Percentiles rank a stretch among this genome's conserved stretches.
Evolutionary conservation across 2,797 vertebrate species (phyloP).

Genomic region (Enteromius afrohamiltoni): DNA sequence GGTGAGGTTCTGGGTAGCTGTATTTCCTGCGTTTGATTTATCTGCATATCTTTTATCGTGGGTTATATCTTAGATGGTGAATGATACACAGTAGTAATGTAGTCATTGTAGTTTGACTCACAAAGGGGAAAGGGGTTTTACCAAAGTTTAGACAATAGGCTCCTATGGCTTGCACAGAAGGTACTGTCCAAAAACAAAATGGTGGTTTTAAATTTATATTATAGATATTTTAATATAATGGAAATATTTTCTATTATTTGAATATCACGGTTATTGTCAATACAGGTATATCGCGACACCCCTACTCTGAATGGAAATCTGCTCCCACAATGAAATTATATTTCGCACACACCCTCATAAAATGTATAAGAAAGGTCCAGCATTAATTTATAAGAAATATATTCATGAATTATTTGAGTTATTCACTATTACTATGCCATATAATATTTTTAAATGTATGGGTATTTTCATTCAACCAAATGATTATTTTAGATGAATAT

Average conservation of each 20-base stretch:
- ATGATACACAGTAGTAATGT: neutral
- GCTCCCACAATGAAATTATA: neutral
- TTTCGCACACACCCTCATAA: neutral
- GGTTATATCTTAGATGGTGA: slow-evolving; percentile 18
- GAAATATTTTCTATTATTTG: no score
- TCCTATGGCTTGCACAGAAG: neutral
- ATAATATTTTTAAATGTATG: neutral
- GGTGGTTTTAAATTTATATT: neutral
- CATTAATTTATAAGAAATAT: neutral
- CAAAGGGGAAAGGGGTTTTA: slow-evolving; percentile 40
- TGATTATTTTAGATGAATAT: neutral
- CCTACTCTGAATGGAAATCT: no score
- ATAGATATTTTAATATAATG: no score
- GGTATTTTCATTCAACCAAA: neutral
- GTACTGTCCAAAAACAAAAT: neutral
- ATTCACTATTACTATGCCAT: neutral
- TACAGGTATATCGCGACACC: no score
- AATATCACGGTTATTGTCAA: no score
- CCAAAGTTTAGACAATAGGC: neutral
- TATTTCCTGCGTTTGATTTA: neutral
- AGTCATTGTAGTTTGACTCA: slow-evolving; percentile 39
- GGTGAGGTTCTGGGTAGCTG: neutral
- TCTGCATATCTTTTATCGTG: neutral
- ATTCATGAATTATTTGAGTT: neutral
- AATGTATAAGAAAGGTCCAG: neutral